These are phyloP conservation scores for Pantherophis guttatus DNA, from an alignment of 2,113 vertebrate genomes.

Conservation along the genomic window DNA sequence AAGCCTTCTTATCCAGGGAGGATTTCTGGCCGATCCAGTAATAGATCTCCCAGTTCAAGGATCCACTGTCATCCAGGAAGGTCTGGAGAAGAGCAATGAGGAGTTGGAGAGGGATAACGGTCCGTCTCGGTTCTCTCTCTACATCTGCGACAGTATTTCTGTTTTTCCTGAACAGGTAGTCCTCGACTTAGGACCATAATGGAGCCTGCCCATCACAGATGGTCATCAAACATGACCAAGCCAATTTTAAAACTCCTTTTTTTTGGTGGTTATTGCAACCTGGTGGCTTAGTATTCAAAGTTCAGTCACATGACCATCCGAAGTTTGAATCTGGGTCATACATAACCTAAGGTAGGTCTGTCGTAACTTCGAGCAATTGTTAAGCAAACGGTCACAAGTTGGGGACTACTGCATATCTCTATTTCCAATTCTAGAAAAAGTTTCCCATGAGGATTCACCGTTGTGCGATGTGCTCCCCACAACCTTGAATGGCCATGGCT, in stretches of 20 bases:
- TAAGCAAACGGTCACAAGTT: background rate
- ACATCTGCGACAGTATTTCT: background rate
- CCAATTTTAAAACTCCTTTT: background rate
- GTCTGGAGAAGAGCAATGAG: constrained; percentile 68
- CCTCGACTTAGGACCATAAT: background rate
- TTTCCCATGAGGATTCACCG: background rate
- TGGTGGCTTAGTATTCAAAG: background rate
- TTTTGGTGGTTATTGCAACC: background rate
- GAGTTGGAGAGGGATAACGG: too few relatives aligned
- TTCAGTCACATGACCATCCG: background rate
- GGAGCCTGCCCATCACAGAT: background rate
- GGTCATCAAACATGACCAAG: background rate
- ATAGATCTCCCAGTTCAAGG: constrained; percentile 91
- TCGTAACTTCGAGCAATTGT: background rate
- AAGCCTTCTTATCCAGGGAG: constrained; percentile 94
- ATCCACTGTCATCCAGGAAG: constrained; percentile 86
- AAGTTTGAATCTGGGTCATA: background rate
- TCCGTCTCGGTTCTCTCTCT: background rate
- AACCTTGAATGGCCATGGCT: background rate
- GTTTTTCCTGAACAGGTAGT: background rate
- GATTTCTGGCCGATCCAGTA: constrained; percentile 98
- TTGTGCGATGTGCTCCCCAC: background rate
- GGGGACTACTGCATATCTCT: background rate
- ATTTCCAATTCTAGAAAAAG: background rate
- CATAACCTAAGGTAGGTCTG: background rate